Conservation (phyloP, 1,140 invertebrate genomes). For the Orchesella cincta region DNA sequence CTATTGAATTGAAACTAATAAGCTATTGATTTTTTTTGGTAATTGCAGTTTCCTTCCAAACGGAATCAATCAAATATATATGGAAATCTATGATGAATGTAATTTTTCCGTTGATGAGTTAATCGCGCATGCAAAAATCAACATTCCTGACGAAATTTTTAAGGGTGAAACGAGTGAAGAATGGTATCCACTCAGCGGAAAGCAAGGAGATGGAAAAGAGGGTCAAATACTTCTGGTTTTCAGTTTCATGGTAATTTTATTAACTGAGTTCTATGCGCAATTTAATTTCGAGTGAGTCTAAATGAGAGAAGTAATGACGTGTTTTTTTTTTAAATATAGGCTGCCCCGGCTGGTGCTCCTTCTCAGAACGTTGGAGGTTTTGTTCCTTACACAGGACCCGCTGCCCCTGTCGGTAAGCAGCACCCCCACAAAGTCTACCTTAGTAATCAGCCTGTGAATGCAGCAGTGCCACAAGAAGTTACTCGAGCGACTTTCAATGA, state of each 20-base stretch:
- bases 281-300: neutral
- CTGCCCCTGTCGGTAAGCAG: constrained; percentile 57
- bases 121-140: constrained; percentile 86
- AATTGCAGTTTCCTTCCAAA: constrained; percentile 73
- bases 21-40: constrained; percentile 55
- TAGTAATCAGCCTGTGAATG: constrained; percentile 45
- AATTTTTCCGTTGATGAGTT: constrained; percentile 93
- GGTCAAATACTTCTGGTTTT: constrained; percentile 71
- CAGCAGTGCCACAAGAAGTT: constrained; percentile 46
- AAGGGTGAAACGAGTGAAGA: constrained; percentile 87
- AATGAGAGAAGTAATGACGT: too few relatives aligned
- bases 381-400: constrained; percentile 5
- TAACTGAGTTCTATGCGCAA: neutral
- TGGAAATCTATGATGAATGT: constrained; percentile 96
- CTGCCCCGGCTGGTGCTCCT: constrained; percentile 46
- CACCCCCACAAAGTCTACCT: constrained; percentile 55
- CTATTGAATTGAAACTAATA: too few relatives aligned
- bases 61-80: constrained; percentile 81
- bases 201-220: constrained; percentile 89
- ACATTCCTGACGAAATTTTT: constrained; percentile 79
- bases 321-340: constrained; percentile 21
- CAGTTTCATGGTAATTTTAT: constrained; percentile 64
- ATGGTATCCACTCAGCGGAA: constrained; percentile 88
- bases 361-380: constrained; percentile 38
- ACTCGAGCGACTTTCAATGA: constrained; percentile 56